phyloP scores from a whole-genome alignment of 2,797 vertebrate species.

The Emys orbicularis region DNA sequence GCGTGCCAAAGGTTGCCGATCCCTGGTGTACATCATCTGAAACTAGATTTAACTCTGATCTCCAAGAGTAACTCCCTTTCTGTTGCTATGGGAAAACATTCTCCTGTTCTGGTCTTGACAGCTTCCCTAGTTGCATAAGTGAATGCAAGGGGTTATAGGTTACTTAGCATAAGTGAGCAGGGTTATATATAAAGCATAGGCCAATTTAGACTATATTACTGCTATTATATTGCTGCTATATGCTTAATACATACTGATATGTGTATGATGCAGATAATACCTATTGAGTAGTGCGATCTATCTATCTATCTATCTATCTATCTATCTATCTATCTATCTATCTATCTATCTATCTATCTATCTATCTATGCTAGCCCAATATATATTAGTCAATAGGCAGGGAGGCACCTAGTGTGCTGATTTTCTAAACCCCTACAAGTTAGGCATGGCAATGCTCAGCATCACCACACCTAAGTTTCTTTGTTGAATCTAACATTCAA shows the following conservation, averaged over 20 bases:
- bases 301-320: too few relatives aligned
- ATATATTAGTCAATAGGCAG: not conserved
- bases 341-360: too few relatives aligned
- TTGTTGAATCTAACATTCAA: not conserved
- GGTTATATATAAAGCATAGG: not conserved
- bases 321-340: not conserved
- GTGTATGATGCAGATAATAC: not conserved
- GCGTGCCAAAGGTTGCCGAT: too few relatives aligned
- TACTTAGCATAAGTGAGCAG: not conserved
- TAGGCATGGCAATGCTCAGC: not conserved
- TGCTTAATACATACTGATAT: too few relatives aligned
- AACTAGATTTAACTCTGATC: not conserved
- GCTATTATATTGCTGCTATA: too few relatives aligned
- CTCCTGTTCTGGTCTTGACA: not conserved
- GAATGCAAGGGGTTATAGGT: not conserved
- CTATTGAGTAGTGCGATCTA: not conserved
- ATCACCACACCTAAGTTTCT: not conserved
- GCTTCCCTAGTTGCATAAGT: not conserved
- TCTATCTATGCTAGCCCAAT: not conserved
- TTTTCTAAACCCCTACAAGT: not conserved
- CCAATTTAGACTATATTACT: not conserved
- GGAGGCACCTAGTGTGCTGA: not conserved
- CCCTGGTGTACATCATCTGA: not conserved
- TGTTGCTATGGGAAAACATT: not conserved
- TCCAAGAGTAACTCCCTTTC: not conserved